Conservation (phyloP, 2,888 invertebrate species). For the Megamerina dolium region DNA sequence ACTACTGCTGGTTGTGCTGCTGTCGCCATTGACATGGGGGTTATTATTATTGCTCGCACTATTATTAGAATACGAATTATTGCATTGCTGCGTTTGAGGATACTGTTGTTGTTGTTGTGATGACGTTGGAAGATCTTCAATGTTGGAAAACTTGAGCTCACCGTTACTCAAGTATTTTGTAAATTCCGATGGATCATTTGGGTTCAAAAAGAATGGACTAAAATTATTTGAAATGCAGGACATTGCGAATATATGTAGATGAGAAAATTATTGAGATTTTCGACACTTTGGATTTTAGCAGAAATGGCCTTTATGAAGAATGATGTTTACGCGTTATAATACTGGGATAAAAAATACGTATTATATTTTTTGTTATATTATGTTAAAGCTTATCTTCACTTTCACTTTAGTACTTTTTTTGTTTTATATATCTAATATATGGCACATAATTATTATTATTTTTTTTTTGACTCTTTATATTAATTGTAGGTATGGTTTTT, state of each 20-base stretch:
- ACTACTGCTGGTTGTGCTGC: constrained; percentile 10
- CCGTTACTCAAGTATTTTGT: constrained; percentile 49
- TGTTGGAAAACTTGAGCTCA: constrained; percentile 45
- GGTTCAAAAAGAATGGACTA: constrained; percentile 48
- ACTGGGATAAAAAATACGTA: no score
- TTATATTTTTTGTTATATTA: no score
- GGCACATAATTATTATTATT: no score
- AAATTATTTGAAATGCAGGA: constrained; percentile 50
- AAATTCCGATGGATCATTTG: constrained; percentile 49
- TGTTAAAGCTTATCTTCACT: no score
- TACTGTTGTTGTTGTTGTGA: constrained; percentile 19
- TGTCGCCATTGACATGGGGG: constrained; percentile 7
- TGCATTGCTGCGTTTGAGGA: constrained; percentile 20
- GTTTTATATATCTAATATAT: no score
- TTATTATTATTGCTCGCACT: constrained; percentile 15
- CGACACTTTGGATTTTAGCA: no score
- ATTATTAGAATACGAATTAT: constrained; percentile 22
- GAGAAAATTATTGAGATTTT: no score
- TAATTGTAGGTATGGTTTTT: no score
- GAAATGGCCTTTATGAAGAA: no score
- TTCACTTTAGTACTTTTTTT: no score
- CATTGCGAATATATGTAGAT: constrained; percentile 36
- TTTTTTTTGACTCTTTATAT: no score
- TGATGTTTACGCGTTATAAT: no score
- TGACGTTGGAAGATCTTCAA: constrained; percentile 46